Conservation (phyloP, 2,113 vertebrate species). For the Corythornis vintsioides region DNA sequence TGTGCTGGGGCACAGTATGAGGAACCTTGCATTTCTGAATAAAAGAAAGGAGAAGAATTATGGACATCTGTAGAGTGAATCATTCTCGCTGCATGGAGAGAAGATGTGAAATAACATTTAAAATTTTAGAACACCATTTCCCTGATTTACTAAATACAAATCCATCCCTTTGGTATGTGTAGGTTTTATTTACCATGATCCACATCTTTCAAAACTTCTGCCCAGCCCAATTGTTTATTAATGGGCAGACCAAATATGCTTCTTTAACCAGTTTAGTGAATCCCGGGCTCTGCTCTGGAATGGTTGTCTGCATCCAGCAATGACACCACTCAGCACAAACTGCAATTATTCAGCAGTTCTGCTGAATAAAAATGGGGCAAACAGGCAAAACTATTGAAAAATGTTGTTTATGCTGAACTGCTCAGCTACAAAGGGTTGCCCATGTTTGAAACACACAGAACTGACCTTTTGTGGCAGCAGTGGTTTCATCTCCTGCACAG, state of each 20-base stretch:
- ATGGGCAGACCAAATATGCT: background rate
- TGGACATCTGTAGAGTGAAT: background rate
- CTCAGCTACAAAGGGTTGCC: background rate
- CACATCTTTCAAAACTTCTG: background rate
- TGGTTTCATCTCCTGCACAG: background rate
- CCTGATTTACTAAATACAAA: background rate
- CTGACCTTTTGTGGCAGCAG: background rate
- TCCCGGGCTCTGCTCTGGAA: background rate
- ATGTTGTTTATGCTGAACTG: background rate
- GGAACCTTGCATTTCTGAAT: background rate
- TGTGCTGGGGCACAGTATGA: background rate
- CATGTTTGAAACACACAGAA: background rate
- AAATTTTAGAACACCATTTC: background rate
- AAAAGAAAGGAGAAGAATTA: background rate
- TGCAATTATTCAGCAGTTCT: background rate
- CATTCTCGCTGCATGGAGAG: background rate
- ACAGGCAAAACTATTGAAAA: background rate
- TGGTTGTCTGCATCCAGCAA: background rate
- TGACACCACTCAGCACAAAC: background rate
- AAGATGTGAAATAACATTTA: background rate
- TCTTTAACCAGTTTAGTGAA: background rate
- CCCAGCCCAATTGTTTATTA: background rate
- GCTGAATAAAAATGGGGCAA: background rate
- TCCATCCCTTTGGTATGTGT: background rate
- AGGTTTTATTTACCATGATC: background rate